These are phyloP conservation scores for Sericinus montela DNA, from an alignment of 2,888 invertebrate genomes.

Conservation along the genomic window DNA sequence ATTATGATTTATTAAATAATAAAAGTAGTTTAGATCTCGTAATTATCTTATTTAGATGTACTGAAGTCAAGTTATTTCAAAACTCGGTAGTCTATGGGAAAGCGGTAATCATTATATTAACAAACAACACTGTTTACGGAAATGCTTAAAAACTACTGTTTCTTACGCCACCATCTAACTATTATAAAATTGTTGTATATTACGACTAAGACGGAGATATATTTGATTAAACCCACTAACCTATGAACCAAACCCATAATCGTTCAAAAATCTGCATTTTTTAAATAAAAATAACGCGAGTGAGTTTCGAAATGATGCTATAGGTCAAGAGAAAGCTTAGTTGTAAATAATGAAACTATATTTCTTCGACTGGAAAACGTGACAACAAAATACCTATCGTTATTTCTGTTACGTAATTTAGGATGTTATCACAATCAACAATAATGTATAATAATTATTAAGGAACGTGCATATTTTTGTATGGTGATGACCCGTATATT, in stretches of 20 bases:
- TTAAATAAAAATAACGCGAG: slow-evolving; percentile 32
- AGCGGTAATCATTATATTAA: not conserved
- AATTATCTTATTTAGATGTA: too few relatives aligned
- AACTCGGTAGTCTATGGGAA: not conserved
- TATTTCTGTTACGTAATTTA: slow-evolving; percentile 26
- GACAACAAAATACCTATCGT: slow-evolving; percentile 22
- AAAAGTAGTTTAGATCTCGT: too few relatives aligned
- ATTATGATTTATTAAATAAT: too few relatives aligned
- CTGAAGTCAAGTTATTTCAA: not conserved
- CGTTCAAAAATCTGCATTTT: slow-evolving; percentile 51
- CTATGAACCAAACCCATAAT: slow-evolving; percentile 47
- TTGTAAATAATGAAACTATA: slow-evolving; percentile 28
- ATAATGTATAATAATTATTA: not conserved
- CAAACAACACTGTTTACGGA: not conserved
- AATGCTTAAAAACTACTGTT: slow-evolving; percentile 14
- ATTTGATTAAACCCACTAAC: slow-evolving; percentile 37
- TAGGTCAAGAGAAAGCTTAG: slow-evolving; percentile 71
- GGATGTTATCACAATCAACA: not conserved
- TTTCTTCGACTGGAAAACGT: slow-evolving; percentile 24
- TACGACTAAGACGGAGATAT: slow-evolving; percentile 19
- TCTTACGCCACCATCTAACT: slow-evolving; percentile 17
- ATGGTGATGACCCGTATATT: too few relatives aligned
- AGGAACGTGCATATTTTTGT: too few relatives aligned
- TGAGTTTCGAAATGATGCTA: slow-evolving; percentile 56
- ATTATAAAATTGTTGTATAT: slow-evolving; percentile 24